Evolutionary conservation across 2,888 invertebrate species (phyloP), one percentile per base, ranked within the genome.

Genomic region (Apotomis turbidana): DNA sequence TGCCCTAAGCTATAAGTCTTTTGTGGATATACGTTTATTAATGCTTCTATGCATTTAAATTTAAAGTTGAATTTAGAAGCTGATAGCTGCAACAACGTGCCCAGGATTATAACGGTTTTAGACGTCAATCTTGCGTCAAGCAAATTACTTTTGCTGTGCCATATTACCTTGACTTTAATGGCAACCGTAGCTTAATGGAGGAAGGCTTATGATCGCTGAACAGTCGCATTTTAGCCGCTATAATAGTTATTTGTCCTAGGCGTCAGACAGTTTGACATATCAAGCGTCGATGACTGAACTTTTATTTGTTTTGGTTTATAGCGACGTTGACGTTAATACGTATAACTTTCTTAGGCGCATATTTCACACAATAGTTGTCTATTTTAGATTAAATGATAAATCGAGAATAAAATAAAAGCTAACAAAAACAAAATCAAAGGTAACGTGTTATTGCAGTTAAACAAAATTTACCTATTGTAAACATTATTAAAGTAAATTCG

Each of bases 51-150:
- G 10, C 36, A 13, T 38, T 62, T 12, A 41, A 27, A 55, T 44
- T 71, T 71, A 71, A 51, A 55, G 58, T 51, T 61, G 51, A 62
- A 57, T 62, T 68, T 71, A 46, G 44, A 51, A 0, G 27, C 27
- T 67, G 67, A 71, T 71, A 51, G 10, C 12, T 8, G 13, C 57
- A 51, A 8, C 27, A n/a, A 15, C 27, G 27, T 49, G 41, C 27
- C 36, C 49, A 49, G 46, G 51, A 71, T 62, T 76, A 77, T 89
- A 90, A 89, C 90, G 90, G 90, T 84, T 83, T 79, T 80, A 82
- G 77, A 84, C 87, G 89, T 90, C 90, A 89, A 89, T 89, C 90
- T 88, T 80, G 74, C 83, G 88, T 89, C 89, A 87, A 87, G 87
- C 77, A 85, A 80, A 81, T 84, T 81, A 83, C 81, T 80, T 82